A percentile compares a stretch with the other conserved stretches of the same genome.
phyloP scores from a whole-genome alignment of 2,797 vertebrate species.

The Euphonia xanthogaster region DNA sequence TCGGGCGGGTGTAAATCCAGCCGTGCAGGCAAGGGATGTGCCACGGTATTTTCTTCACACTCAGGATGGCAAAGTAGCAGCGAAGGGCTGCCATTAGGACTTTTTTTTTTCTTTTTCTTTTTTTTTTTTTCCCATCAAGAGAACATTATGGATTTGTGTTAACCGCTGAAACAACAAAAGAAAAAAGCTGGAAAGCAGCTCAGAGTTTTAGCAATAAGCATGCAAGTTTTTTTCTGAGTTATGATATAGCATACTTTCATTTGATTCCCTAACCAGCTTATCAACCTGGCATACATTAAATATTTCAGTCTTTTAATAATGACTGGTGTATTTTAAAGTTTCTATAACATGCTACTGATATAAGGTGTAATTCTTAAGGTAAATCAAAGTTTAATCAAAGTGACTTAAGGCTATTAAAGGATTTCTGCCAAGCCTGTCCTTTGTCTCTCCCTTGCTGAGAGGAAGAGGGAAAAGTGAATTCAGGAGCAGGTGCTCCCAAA shows the following conservation, averaged over 20 bases:
- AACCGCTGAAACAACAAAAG: background rate
- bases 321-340: background rate
- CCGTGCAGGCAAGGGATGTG: background rate
- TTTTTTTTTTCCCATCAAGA: background rate
- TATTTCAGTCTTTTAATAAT: background rate
- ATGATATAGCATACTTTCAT: background rate
- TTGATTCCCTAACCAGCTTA: background rate
- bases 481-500: conserved; percentile 13
- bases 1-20: background rate
- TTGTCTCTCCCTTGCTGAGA: background rate
- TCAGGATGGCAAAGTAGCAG: background rate
- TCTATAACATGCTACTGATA: fast-evolving
- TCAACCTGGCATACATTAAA: fast-evolving
- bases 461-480: background rate
- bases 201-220: background rate
- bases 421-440: background rate
- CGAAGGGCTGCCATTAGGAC: background rate
- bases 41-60: background rate
- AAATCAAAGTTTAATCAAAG: background rate
- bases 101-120: no score
- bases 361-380: background rate
- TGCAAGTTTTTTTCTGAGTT: background rate
- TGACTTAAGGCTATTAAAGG: background rate
- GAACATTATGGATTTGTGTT: background rate
- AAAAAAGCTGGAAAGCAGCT: background rate